Conservation (phyloP, 2,888 invertebrate genomes). For the Ophioninae sp. region DNA sequence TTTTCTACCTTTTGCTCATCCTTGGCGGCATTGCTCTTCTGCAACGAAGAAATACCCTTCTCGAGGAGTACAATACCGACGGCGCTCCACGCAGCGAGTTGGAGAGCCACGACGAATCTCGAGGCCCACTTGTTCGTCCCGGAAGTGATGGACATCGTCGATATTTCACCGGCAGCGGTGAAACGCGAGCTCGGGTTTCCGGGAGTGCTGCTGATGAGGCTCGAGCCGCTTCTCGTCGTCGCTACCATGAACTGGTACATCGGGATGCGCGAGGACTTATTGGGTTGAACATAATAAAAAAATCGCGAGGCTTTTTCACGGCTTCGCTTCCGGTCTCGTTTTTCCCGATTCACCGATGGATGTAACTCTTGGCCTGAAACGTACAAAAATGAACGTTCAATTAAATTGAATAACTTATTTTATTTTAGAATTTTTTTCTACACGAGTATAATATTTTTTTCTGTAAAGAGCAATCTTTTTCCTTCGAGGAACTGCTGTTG, state of each 20-base stretch:
- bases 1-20: slow-evolving; percentile 16
- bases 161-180: slow-evolving; percentile 34
- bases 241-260: slow-evolving; percentile 60
- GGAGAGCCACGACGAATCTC: slow-evolving; percentile 72
- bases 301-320: not conserved
- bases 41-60: slow-evolving; percentile 72
- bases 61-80: slow-evolving; percentile 74
- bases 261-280: slow-evolving; percentile 2
- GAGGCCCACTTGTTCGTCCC: slow-evolving; percentile 74
- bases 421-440: too few species aligned
- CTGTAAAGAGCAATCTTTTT: too few species aligned
- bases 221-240: slow-evolving; percentile 44
- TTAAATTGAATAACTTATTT: too few species aligned
- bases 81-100: slow-evolving; percentile 73
- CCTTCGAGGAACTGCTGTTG: too few species aligned
- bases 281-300: slow-evolving; percentile 1
- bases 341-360: not conserved
- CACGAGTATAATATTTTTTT: too few species aligned
- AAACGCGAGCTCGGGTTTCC: slow-evolving; percentile 24
- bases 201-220: slow-evolving; percentile 21
- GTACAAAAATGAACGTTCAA: not conserved
- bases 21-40: slow-evolving; percentile 38
- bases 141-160: slow-evolving; percentile 69
- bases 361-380: not conserved
- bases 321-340: not conserved